phyloP scores from a whole-genome alignment of 2,113 vertebrate species.

The Passerina amoena region DNA sequence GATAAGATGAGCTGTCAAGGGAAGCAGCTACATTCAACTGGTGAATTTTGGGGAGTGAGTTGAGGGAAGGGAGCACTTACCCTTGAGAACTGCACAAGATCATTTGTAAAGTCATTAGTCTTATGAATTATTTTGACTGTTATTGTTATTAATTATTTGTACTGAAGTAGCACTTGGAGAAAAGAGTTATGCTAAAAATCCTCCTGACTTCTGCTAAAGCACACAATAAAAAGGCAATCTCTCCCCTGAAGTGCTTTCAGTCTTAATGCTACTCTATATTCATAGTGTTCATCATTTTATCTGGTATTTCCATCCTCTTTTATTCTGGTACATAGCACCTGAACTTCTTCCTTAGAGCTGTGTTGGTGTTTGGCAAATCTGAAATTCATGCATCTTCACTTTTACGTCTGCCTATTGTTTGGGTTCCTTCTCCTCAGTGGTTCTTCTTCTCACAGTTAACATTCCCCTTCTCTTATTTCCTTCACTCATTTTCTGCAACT shows the following conservation, averaged over 20 bases:
- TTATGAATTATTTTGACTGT: conserved; percentile 39
- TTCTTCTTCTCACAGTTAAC: neutral
- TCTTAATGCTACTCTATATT: neutral
- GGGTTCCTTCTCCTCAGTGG: neutral
- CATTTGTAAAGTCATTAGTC: conserved; percentile 19
- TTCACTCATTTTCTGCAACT: neutral
- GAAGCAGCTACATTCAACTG: neutral
- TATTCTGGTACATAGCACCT: neutral
- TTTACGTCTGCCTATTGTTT: neutral
- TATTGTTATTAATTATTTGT: conserved; percentile 59
- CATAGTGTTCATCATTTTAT: neutral
- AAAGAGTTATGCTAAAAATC: neutral
- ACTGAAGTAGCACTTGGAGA: conserved; percentile 11
- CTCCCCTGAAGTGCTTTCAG: neutral
- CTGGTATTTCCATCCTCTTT: neutral
- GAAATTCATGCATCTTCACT: neutral
- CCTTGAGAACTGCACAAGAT: conserved; percentile 21
- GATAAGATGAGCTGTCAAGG: neutral
- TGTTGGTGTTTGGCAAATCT: neutral
- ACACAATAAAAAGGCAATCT: neutral
- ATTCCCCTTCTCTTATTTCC: neutral
- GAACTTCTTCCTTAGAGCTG: neutral
- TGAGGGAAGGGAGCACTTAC: neutral
- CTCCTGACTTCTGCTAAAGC: neutral
- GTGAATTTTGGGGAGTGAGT: neutral